Conservation (phyloP, 1,140 invertebrate species). For the Drosophila paulistorum region DNA sequence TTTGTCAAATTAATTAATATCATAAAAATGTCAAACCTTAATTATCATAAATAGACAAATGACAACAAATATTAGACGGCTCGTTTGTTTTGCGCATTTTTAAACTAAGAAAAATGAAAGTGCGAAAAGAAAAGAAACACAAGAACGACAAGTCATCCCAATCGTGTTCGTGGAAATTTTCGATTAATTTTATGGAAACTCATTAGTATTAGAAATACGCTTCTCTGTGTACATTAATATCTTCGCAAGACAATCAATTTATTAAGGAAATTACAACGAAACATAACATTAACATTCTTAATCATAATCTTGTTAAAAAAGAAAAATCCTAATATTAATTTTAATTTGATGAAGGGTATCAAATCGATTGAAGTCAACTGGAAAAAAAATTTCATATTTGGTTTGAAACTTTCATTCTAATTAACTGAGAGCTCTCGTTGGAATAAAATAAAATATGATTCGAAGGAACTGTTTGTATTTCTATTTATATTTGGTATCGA, state of each 20-base stretch:
- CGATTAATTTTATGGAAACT: conserved; percentile 24
- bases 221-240: conserved; percentile 49
- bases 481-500: too few species aligned
- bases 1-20: conserved; percentile 78
- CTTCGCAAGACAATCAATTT: conserved; percentile 38
- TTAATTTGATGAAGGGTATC: neutral
- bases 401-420: too few species aligned
- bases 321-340: neutral
- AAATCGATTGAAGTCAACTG: too few species aligned
- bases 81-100: conserved; percentile 54
- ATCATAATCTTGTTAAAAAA: neutral
- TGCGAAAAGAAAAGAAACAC: conserved; percentile 21
- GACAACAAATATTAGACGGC: conserved; percentile 77
- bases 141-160: conserved; percentile 9
- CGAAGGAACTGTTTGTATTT: too few species aligned
- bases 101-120: conserved; percentile 30
- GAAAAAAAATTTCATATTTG: too few species aligned
- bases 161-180: conserved; percentile 14
- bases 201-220: conserved; percentile 41
- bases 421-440: too few species aligned
- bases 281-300: neutral
- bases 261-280: conserved; percentile 15
- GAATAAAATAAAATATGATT: too few species aligned
- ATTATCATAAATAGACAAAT: conserved; percentile 77
- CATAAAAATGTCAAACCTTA: conserved; percentile 78